Conservation (phyloP, 2,797 vertebrate species). For the Centroberyx gerrardi region DNA sequence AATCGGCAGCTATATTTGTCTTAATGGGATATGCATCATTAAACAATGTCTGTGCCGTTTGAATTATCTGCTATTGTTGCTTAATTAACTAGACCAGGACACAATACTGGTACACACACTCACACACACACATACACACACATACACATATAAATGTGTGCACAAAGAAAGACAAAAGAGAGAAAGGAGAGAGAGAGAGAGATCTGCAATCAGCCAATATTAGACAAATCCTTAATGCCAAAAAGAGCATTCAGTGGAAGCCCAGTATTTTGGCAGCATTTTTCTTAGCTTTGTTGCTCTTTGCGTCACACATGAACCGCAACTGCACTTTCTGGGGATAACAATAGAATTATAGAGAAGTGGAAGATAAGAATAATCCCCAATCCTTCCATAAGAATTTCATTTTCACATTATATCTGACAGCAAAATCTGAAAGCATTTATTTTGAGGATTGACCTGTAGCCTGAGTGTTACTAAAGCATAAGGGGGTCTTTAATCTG, state of each 20-base stretch:
- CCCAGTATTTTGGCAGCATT: neutral
- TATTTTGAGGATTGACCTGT: slow-evolving; percentile 72
- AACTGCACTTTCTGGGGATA: neutral
- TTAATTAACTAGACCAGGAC: slow-evolving; percentile 68
- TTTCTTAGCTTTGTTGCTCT: neutral
- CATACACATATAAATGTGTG: slow-evolving; percentile 34
- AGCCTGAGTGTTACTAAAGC: slow-evolving; percentile 68
- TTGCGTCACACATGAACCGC: slow-evolving; percentile 5
- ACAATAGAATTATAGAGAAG: slow-evolving; percentile 14
- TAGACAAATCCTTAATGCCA: neutral
- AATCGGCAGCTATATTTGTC: slow-evolving; percentile 79
- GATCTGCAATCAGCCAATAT: slow-evolving; percentile 11
- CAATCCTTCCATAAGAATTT: slow-evolving; percentile 35
- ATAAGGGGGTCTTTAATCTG: slow-evolving; percentile 77
- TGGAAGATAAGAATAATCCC: slow-evolving; percentile 49
- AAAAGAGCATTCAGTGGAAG: slow-evolving; percentile 2
- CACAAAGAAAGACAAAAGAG: slow-evolving; percentile 19
- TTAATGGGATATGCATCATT: slow-evolving; percentile 74
- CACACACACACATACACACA: neutral
- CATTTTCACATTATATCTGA: slow-evolving; percentile 59
- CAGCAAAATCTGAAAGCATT: slow-evolving; percentile 65
- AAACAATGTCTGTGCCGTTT: slow-evolving; percentile 71
- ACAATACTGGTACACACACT: neutral
- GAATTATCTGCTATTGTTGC: slow-evolving; percentile 68
- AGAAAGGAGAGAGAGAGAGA: slow-evolving; percentile 5